Base-by-base conservation (phyloP, 2,113 vertebrate genomes). In the Pungitius pungitius region DNA sequence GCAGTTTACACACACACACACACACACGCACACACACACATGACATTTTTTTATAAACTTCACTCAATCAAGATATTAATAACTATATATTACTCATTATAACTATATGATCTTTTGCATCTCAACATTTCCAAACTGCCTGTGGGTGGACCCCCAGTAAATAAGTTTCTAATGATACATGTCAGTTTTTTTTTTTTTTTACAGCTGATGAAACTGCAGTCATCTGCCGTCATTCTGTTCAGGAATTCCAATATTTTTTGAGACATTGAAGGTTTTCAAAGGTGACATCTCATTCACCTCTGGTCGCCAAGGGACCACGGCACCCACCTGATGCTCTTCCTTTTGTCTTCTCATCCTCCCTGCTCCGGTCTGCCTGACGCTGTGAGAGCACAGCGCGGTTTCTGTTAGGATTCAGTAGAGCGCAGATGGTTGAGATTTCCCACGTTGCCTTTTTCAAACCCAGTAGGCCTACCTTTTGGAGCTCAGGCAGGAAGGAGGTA, bases 251-350 rank as follows among this genome's bases (percentile, higher is more conserved):
- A 7, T 57, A 33, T 62, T 73, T 67, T 63, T 45, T 7, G 3
- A 10, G 12, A 15, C 26, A 47, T 20, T 76, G 39, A 62, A 26
- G 37, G 61, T 49, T 37, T 57, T 75, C 52, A 73, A 11, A 57
- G 55, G 47, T 79, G 78, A 52, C 57, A 66, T 65, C 80, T 72
- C 45, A 59, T 37, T 33, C 73, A 30, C 54, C 12, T 65, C 30
- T 42, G 62, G 85, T 73, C 66, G 72, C 62, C 35, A 17, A 4
- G 42, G 39, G 51, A 43, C 47, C 3, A 2, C 6, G 20, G 24
- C 52, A 1, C 61, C 47, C 65, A 77, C 66, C 75, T 69, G 73
- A 26, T 74, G 73, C 55, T 60, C 66, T 22, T 47, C 18, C 42
- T 72, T 55, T 75, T 60, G 39, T 75, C 27, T 71, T 35, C 14